Percentiles rank a stretch among this genome's conserved stretches.
These are phyloP conservation scores for Nycticorax nycticorax DNA, from an alignment of 2,113 vertebrate species.

Conservation along the genomic window DNA sequence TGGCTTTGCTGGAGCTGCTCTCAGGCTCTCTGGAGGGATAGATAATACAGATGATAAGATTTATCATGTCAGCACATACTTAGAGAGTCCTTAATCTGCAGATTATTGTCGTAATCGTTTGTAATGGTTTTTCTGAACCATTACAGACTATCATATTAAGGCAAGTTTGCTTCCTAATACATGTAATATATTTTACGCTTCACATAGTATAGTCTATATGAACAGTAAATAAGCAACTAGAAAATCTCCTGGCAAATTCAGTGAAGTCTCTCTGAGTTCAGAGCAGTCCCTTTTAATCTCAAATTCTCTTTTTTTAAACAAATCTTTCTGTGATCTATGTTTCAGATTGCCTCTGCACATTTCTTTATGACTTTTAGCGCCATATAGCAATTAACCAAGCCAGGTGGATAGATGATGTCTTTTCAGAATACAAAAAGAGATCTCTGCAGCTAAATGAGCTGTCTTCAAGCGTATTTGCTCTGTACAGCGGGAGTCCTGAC, in stretches of 20 bases:
- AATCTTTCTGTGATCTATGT: not conserved
- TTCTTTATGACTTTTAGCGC: not conserved
- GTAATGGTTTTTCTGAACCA: constrained; percentile 42
- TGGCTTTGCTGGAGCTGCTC: not conserved
- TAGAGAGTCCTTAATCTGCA: constrained; percentile 55
- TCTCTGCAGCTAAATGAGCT: not conserved
- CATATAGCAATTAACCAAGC: not conserved
- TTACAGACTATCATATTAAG: not conserved
- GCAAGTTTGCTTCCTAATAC: constrained; percentile 10
- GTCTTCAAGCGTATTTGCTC: not conserved
- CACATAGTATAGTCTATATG: not conserved
- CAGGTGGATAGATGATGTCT: not conserved
- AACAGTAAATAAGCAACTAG: constrained; percentile 9
- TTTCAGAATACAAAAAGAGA: not conserved
- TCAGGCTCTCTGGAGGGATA: constrained; percentile 1
- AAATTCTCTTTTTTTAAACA: not conserved
- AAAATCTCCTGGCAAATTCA: not conserved
- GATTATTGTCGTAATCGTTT: constrained; percentile 57
- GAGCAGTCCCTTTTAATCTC: not conserved
- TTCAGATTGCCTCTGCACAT: not conserved
- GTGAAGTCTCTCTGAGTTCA: not conserved
- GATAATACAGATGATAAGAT: constrained; percentile 44
- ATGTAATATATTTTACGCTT: not conserved
- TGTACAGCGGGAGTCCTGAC: not conserved
- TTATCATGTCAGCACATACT: constrained; percentile 41